Conservation (phyloP, 2,888 invertebrate species). For the Plebejus argus region DNA sequence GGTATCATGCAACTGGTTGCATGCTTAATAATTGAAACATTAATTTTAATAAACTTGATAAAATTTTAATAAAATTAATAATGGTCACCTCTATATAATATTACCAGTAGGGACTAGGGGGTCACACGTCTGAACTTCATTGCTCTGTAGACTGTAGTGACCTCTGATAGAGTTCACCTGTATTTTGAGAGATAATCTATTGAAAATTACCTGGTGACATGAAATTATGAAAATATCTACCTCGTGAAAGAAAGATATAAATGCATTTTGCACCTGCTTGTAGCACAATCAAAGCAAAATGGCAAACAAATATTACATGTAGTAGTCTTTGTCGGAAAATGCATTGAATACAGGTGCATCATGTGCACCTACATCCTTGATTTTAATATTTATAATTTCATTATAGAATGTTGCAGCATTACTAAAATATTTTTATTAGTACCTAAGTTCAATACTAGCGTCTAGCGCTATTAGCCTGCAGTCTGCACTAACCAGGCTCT, state of each 20-base stretch:
- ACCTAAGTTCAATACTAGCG: no score
- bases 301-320: neutral
- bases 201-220: neutral
- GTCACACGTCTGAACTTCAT: neutral
- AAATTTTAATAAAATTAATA: neutral
- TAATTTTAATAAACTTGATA: neutral
- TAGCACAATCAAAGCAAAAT: neutral
- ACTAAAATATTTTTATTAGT: no score
- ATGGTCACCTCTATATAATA: neutral
- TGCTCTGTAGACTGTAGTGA: neutral
- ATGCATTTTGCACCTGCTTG: neutral
- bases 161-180: neutral
- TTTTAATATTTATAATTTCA: no score
- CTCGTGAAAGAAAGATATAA: neutral
- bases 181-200: neutral
- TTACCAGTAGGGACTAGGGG: neutral
- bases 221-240: neutral
- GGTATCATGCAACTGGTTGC: constrained; percentile 2
- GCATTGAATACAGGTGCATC: no score
- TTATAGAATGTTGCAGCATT: no score
- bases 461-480: no score
- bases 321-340: neutral
- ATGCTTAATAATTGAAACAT: neutral
- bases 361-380: no score
- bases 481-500: neutral